phyloP scores from a whole-genome alignment of 2,113 vertebrate genomes.

The Mystacornis crossleyi region DNA sequence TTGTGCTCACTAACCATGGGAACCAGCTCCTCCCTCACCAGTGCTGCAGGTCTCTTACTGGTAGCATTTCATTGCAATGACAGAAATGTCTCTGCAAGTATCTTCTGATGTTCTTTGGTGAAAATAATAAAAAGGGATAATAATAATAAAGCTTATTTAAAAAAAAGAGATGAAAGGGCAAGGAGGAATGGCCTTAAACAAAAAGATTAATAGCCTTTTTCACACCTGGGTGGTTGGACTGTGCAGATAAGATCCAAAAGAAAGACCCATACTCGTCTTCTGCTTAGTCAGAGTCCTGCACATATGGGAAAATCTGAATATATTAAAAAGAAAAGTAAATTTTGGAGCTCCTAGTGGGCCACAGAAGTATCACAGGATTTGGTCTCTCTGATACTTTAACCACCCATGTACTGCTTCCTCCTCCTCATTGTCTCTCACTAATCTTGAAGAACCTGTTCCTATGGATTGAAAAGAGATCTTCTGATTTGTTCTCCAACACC shows the following conservation, averaged over 20 bases:
- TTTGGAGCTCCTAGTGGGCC: background rate
- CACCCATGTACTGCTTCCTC: background rate
- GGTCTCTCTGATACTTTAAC: background rate
- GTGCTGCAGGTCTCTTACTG: background rate
- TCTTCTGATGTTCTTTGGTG: background rate
- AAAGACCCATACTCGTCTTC: background rate
- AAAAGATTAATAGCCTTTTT: background rate
- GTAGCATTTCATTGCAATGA: background rate
- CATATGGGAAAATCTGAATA: background rate
- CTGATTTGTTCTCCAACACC: background rate
- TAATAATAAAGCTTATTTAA: background rate
- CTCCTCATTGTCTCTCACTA: background rate
- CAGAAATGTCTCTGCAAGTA: background rate
- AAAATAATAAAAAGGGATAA: background rate
- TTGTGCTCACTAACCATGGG: conserved; percentile 20
- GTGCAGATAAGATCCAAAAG: background rate
- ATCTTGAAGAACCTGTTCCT: background rate
- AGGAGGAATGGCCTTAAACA: background rate
- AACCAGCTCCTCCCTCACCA: conserved; percentile 50
- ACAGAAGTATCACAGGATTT: background rate
- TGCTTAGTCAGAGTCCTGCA: background rate
- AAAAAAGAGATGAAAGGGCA: background rate
- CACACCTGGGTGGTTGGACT: background rate
- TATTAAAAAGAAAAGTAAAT: background rate
- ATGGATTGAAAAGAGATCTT: background rate